Evolutionary conservation across 2,888 invertebrate genomes (phyloP).

Genomic region (Polietes domitor): DNA sequence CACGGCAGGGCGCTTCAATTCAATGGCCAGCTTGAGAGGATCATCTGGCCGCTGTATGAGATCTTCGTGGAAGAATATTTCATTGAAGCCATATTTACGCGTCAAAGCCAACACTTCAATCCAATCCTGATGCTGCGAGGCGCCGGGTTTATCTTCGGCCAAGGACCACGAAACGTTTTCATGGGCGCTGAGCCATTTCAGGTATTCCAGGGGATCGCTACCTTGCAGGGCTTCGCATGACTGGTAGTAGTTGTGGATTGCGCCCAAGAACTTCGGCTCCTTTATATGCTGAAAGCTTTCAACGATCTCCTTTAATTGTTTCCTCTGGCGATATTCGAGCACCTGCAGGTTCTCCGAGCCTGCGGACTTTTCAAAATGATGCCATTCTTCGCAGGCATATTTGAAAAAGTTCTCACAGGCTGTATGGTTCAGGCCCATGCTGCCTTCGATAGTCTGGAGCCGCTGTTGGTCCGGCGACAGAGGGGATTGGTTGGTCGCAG

Average conservation of each 20-base stretch:
- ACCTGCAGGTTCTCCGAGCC: too few relatives aligned
- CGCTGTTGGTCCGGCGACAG: too few relatives aligned
- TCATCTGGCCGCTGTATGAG: background rate
- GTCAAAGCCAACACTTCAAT: background rate
- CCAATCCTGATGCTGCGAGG: too few relatives aligned
- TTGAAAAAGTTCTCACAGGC: too few relatives aligned
- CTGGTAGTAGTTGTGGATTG: background rate
- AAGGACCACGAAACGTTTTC: background rate
- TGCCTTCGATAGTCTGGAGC: too few relatives aligned
- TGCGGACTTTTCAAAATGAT: too few relatives aligned
- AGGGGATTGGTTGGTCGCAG: too few relatives aligned
- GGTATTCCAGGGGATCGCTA: background rate
- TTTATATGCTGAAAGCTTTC: background rate
- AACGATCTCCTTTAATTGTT: background rate
- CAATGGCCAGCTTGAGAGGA: background rate
- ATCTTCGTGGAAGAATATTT: background rate
- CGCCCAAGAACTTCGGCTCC: background rate
- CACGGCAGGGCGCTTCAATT: background rate
- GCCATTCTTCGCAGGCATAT: too few relatives aligned
- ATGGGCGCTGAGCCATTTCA: background rate
- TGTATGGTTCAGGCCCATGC: too few relatives aligned
- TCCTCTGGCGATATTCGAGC: too few relatives aligned
- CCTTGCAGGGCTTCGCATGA: background rate
- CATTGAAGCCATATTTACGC: constrained; percentile 3
- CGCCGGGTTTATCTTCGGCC: background rate